phyloP scores from a whole-genome alignment of 2,888 invertebrate genomes.

The Bedellia somnulentella region DNA sequence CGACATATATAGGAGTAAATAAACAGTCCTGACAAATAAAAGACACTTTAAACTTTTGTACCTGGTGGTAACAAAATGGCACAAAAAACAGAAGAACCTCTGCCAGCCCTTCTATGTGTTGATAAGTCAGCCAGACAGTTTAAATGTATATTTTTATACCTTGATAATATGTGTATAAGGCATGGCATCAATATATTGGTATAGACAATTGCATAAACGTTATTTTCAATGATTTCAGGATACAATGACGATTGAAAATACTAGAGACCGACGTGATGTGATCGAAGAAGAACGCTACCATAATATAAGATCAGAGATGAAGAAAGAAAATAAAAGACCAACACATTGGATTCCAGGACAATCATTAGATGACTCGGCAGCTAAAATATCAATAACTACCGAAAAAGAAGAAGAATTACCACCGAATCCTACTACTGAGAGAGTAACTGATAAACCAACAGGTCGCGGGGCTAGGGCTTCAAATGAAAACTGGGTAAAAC shows the following conservation, averaged over 20 bases:
- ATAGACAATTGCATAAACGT: too few species aligned
- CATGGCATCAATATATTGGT: too few species aligned
- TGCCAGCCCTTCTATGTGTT: too few species aligned
- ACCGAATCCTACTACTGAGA: slow-evolving; percentile 41
- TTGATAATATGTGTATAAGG: too few species aligned
- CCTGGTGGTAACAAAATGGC: too few species aligned
- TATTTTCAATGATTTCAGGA: too few species aligned
- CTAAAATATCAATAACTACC: slow-evolving; percentile 39
- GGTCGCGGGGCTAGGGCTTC: slow-evolving; percentile 62
- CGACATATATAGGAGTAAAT: too few species aligned
- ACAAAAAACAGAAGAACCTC: too few species aligned
- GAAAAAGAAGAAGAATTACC: slow-evolving; percentile 26
- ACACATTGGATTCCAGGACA: slow-evolving; percentile 45
- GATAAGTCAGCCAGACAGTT: too few species aligned
- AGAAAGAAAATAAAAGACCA: slow-evolving; percentile 20
- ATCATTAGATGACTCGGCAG: slow-evolving; percentile 37
- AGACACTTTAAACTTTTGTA: too few species aligned
- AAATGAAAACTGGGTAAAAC: slow-evolving; percentile 65
- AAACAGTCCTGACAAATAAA: too few species aligned
- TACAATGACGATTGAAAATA: background rate
- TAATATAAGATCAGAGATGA: slow-evolving; percentile 29
- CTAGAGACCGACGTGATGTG: slow-evolving; percentile 39
- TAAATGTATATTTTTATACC: too few species aligned
- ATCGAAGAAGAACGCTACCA: slow-evolving; percentile 52
- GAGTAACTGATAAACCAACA: slow-evolving; percentile 50